Conservation (phyloP, 1,140 invertebrate genomes). For the Anoplophora glabripennis region DNA sequence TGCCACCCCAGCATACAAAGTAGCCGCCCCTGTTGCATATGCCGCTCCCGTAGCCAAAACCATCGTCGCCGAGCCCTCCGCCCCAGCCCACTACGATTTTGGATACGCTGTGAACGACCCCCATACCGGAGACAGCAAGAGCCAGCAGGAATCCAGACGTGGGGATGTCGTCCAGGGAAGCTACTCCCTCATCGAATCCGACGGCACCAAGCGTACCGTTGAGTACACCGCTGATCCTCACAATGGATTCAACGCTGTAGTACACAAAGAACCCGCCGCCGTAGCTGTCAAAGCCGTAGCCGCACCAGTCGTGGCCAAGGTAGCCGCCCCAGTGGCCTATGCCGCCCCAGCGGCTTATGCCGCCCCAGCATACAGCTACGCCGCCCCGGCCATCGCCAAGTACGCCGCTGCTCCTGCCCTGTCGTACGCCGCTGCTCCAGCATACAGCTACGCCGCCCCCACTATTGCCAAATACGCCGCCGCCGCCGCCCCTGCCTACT, state of each 20-base stretch:
- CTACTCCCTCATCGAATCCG: constrained; percentile 64
- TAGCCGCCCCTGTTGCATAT: constrained; percentile 23
- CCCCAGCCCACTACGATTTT: constrained; percentile 2
- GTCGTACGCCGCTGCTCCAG: not conserved
- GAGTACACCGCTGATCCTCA: constrained; percentile 62
- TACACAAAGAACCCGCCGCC: constrained; percentile 37
- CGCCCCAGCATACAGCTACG: constrained; percentile 9
- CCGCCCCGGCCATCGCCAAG: not conserved
- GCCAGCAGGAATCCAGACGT: constrained; percentile 50
- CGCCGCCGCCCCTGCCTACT: too few relatives aligned
- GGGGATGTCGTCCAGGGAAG: constrained; percentile 65
- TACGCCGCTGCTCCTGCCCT: not conserved
- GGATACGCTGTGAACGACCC: constrained; percentile 46
- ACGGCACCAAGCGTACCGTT: constrained; percentile 56
- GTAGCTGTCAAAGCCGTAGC: constrained; percentile 25
- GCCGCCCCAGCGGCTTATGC: constrained; percentile 1
- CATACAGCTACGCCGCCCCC: constrained; percentile 11
- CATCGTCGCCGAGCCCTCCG: constrained; percentile 22
- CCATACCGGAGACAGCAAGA: constrained; percentile 48
- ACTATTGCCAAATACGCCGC: too few relatives aligned
- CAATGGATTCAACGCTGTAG: constrained; percentile 53
- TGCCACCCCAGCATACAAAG: constrained; percentile 26
- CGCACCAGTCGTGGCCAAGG: constrained; percentile 7
- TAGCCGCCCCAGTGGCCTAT: constrained; percentile 1
- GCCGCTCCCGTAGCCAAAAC: constrained; percentile 36